These are phyloP conservation scores for Temnothorax ravouxi DNA, from an alignment of 2,888 invertebrate species.

Conservation along the genomic window DNA sequence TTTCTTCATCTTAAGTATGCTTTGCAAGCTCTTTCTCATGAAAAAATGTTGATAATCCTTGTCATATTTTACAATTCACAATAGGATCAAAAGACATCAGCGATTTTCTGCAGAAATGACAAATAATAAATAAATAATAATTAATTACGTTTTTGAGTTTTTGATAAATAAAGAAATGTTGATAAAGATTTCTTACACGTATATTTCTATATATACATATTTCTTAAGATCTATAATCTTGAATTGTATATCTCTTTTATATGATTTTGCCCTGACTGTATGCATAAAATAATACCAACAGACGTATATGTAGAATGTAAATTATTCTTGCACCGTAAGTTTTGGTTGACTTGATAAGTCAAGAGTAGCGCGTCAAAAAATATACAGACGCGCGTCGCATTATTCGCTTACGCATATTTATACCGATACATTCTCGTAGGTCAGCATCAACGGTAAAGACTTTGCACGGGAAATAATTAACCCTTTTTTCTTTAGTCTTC, in stretches of 20 bases:
- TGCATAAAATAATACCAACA: background rate
- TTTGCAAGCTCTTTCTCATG: background rate
- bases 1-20: background rate
- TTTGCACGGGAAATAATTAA: background rate
- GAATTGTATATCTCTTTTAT: background rate
- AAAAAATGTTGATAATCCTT: background rate
- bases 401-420: background rate
- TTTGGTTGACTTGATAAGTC: background rate
- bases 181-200: background rate
- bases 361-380: background rate
- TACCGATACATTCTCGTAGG: background rate
- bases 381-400: too few species aligned
- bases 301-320: background rate
- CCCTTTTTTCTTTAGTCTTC: background rate
- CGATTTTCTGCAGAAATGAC: background rate
- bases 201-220: background rate
- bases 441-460: background rate
- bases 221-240: background rate
- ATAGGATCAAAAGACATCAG: background rate
- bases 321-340: background rate
- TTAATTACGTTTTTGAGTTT: background rate
- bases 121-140: slow-evolving; percentile 20
- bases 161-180: background rate
- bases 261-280: background rate
- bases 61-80: background rate